Percentiles rank a stretch among this genome's conserved stretches.
phyloP scores from a whole-genome alignment of 2,113 vertebrate genomes.

The Etia nguti region DNA sequence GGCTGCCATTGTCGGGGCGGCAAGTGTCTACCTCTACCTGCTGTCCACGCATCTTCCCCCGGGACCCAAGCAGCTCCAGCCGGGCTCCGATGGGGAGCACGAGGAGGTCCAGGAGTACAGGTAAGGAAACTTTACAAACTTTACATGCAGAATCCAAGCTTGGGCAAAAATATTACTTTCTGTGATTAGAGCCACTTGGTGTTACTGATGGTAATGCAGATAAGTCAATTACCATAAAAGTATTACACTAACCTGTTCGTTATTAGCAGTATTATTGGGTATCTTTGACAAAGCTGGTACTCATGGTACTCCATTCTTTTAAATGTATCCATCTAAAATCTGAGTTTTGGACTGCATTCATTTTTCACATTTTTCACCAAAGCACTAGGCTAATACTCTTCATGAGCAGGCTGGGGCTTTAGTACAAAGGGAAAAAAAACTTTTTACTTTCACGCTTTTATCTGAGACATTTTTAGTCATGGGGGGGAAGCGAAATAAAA shows the following conservation, averaged over 20 bases:
- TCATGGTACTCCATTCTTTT: neutral
- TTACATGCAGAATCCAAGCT: neutral
- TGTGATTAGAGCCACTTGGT: neutral
- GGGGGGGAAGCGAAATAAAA: accelerated
- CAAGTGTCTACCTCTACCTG: slow-evolving; percentile 73
- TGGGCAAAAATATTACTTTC: neutral
- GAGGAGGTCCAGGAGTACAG: slow-evolving; percentile 29
- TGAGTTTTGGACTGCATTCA: neutral
- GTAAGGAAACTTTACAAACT: neutral
- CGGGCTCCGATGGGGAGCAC: neutral
- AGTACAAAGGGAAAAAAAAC: too few relatives aligned
- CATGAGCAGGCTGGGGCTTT: neutral
- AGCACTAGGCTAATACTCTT: neutral
- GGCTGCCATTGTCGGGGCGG: slow-evolving; percentile 54
- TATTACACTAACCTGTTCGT: neutral
- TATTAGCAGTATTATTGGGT: neutral
- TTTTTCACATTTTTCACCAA: neutral
- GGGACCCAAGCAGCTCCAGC: neutral
- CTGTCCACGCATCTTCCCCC: slow-evolving; percentile 69
- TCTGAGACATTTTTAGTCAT: accelerated
- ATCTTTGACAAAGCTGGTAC: neutral
- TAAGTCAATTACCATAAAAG: neutral
- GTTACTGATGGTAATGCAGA: accelerated
- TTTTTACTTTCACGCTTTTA: accelerated
- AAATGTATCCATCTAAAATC: neutral